Evolutionary conservation across 2,113 vertebrate species (phyloP).

Genomic region (Callopanchax toddi): DNA sequence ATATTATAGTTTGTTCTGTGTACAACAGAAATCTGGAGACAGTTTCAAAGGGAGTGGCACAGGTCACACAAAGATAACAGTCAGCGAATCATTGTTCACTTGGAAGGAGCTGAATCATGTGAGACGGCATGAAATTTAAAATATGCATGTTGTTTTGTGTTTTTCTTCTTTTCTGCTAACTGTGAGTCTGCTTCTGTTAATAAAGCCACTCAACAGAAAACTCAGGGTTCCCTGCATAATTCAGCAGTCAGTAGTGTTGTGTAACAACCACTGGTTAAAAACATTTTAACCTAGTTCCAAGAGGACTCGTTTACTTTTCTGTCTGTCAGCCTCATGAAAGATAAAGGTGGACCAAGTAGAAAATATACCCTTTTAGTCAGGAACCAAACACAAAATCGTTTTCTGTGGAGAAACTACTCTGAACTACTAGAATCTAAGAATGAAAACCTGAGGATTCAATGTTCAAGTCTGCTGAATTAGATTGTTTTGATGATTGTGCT

Average conservation of each 20-base stretch:
- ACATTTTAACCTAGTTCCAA: not conserved
- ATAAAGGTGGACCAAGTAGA: not conserved
- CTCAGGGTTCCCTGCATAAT: not conserved
- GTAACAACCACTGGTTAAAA: not conserved
- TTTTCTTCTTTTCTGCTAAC: too few species aligned
- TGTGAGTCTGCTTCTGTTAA: not conserved
- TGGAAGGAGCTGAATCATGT: not conserved
- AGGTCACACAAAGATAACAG: not conserved
- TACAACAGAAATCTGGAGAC: not conserved
- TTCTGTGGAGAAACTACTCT: not conserved
- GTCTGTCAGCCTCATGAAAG: too few species aligned
- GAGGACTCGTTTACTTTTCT: not conserved
- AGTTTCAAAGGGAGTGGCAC: not conserved
- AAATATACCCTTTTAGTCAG: not conserved
- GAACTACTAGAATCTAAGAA: not conserved
- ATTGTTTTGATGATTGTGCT: too few species aligned
- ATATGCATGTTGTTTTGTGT: not conserved
- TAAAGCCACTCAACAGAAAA: not conserved
- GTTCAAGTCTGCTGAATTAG: too few species aligned
- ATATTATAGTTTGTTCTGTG: not conserved
- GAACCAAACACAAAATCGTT: not conserved
- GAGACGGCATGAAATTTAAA: not conserved
- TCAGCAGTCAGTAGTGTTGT: not conserved
- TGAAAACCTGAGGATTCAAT: too few species aligned
- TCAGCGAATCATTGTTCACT: not conserved